Percentiles rank a stretch among this genome's conserved stretches.
phyloP scores from a whole-genome alignment of 35 echinoderm and acorn worm genomes.

The Nesometra sesokonis region DNA sequence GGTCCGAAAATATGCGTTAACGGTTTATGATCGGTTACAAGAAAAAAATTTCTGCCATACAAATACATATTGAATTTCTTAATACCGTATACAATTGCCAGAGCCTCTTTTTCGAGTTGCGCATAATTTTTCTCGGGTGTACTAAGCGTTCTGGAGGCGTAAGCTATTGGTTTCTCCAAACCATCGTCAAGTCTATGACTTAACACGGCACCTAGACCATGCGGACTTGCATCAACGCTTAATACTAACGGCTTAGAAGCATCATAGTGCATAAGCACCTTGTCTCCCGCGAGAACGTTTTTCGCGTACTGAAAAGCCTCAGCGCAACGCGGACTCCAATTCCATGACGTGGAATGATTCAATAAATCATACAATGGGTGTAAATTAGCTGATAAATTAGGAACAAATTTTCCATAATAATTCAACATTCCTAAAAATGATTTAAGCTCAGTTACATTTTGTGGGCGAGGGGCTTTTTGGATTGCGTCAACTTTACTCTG shows the following conservation, averaged over 20 bases:
- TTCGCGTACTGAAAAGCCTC: slow-evolving; percentile 14
- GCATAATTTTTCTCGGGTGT: slow-evolving; percentile 50
- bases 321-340: not conserved
- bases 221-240: slow-evolving; percentile 35
- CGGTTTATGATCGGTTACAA: slow-evolving; percentile 46
- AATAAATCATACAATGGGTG: not conserved
- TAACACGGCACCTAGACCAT: slow-evolving; percentile 46
- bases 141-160: slow-evolving; percentile 41
- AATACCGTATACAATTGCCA: slow-evolving; percentile 20
- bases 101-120: slow-evolving; percentile 45
- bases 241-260: slow-evolving; percentile 21
- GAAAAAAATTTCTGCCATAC: slow-evolving; percentile 14
- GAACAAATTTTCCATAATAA: not conserved
- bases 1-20: slow-evolving; percentile 30
- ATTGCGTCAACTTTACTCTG: slow-evolving; percentile 3
- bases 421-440: not conserved
- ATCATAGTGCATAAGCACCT: slow-evolving; percentile 64
- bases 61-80: slow-evolving; percentile 28
- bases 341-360: not conserved
- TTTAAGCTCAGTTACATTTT: too few species aligned
- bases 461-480: not conserved
- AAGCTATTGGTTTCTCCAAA: slow-evolving; percentile 39
- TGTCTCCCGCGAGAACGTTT: not conserved
- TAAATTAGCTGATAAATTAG: slow-evolving; percentile 4
- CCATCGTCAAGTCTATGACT: slow-evolving; percentile 39